These are phyloP conservation scores for Conchocele bisecta DNA, from an alignment of 2,888 invertebrate species.

Conservation along the genomic window DNA sequence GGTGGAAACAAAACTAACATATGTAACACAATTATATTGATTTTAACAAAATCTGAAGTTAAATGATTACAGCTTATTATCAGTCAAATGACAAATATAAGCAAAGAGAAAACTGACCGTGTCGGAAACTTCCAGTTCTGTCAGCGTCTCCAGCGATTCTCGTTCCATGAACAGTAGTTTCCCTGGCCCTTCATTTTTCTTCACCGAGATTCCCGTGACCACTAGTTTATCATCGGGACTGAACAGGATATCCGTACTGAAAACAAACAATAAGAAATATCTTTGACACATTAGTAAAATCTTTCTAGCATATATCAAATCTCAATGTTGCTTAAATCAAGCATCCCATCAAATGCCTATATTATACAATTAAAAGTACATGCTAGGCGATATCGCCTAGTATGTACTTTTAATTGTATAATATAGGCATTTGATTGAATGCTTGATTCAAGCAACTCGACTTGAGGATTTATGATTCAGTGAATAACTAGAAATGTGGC, in stretches of 20 bases:
- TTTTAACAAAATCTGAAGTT: not conserved
- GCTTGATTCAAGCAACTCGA: too few species aligned
- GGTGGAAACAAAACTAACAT: too few species aligned
- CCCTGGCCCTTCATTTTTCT: slow-evolving; percentile 83
- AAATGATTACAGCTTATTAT: not conserved
- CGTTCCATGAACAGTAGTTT: slow-evolving; percentile 90
- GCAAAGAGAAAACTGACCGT: slow-evolving; percentile 83
- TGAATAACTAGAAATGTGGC: too few species aligned
- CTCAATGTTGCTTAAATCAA: not conserved
- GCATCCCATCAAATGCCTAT: too few species aligned
- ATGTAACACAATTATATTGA: too few species aligned
- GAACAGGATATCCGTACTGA: slow-evolving; percentile 87
- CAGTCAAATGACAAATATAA: not conserved
- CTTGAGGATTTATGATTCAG: too few species aligned
- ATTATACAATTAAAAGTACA: too few species aligned
- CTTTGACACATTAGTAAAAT: not conserved
- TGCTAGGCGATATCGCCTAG: too few species aligned
- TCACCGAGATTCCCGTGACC: slow-evolving; percentile 93
- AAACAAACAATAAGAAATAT: slow-evolving; percentile 43
- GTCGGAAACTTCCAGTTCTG: slow-evolving; percentile 90
- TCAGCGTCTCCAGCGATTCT: slow-evolving; percentile 89
- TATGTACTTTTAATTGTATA: too few species aligned
- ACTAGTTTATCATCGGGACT: slow-evolving; percentile 96
- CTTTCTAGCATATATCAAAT: not conserved
- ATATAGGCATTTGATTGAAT: too few species aligned